phyloP scores from a whole-genome alignment of 2,888 invertebrate genomes.

The Cheilosia impressa region DNA sequence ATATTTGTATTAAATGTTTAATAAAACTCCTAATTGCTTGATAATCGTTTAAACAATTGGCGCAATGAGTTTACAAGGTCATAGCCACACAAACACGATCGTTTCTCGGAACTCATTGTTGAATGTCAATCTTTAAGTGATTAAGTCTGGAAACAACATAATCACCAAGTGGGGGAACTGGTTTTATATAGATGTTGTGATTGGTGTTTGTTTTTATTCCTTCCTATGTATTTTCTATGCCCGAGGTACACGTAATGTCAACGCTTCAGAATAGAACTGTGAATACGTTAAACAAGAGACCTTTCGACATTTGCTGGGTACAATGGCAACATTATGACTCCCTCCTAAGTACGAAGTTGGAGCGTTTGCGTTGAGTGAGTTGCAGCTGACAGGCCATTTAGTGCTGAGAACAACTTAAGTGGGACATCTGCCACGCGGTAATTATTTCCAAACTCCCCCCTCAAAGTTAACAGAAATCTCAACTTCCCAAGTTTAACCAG shows the following conservation, averaged over 20 bases:
- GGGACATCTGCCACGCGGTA: no score
- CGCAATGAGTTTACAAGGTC: constrained; percentile 17
- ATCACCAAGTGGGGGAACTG: constrained; percentile 23
- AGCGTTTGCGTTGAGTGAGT: no score
- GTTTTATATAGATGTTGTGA: constrained; percentile 25
- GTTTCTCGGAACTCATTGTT: constrained; percentile 7
- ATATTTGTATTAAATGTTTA: background rate
- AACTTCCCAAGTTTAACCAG: no score
- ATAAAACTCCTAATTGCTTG: background rate
- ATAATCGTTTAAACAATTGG: background rate
- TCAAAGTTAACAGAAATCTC: no score
- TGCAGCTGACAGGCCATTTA: no score
- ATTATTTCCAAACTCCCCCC: no score
- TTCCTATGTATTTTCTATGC: background rate
- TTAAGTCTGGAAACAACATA: constrained; percentile 32
- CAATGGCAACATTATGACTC: no score
- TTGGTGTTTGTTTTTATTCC: constrained; percentile 33
- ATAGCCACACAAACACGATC: background rate
- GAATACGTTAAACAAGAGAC: no score
- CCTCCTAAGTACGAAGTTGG: no score
- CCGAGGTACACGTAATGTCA: background rate
- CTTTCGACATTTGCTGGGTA: no score
- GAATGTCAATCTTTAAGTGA: background rate
- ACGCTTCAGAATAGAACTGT: background rate
- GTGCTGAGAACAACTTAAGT: no score